phyloP scores from a whole-genome alignment of 2,797 vertebrate species.

The Bryconaethiops microstoma region DNA sequence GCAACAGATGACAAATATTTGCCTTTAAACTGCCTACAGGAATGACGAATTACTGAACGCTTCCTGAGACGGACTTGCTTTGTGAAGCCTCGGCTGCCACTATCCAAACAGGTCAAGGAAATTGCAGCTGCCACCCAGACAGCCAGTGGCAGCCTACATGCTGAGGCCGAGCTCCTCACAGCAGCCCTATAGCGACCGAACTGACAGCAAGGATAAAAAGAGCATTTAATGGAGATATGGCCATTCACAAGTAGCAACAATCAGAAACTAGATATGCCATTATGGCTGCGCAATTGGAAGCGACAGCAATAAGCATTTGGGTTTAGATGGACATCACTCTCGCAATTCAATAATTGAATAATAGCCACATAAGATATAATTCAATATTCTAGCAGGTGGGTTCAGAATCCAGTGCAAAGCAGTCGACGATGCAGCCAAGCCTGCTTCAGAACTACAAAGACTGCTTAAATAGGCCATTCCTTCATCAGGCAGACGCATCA shows the following conservation, averaged over 20 bases:
- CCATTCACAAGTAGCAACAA: constrained; percentile 3
- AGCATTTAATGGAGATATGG: constrained; percentile 25
- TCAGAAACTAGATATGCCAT: constrained; percentile 15
- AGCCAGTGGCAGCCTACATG: constrained; percentile 1
- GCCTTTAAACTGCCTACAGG: constrained; percentile 26
- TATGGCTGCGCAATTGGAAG: constrained; percentile 17
- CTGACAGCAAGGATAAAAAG: constrained; percentile 33
- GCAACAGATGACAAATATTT: constrained; percentile 24
- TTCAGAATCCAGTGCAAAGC: not conserved
- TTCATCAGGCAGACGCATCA: not conserved
- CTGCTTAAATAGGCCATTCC: constrained; percentile 7
- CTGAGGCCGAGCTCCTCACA: not conserved
- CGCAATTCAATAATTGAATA: constrained; percentile 8
- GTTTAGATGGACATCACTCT: not conserved
- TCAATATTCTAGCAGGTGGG: not conserved
- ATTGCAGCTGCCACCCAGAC: constrained; percentile 3
- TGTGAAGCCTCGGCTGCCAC: not conserved
- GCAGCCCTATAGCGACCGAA: constrained; percentile 6
- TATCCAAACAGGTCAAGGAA: not conserved
- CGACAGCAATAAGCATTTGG: not conserved
- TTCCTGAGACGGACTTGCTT: not conserved
- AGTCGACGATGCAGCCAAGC: not conserved
- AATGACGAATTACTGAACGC: not conserved
- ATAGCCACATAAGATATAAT: not conserved
- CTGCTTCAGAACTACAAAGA: not conserved